Conservation (phyloP, 2,797 vertebrate species). For the Anguilla pacifica region DNA sequence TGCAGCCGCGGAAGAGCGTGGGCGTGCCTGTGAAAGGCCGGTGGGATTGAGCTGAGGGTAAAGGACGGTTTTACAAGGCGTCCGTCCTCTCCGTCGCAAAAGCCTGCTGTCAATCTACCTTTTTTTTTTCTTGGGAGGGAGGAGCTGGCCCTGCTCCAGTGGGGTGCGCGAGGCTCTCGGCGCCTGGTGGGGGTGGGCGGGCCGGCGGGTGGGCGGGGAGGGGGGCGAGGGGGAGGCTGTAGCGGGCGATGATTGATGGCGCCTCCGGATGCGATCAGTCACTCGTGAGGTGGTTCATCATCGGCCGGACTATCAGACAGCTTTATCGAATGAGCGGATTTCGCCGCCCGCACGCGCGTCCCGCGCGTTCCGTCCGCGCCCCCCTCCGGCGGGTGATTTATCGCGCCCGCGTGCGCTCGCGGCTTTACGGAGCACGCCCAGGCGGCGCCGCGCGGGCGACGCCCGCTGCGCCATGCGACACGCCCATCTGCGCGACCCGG, state of each 20-base stretch:
- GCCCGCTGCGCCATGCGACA: neutral
- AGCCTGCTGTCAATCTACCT: neutral
- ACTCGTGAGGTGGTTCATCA: slow-evolving; percentile 70
- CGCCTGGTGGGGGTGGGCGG: neutral
- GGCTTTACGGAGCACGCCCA: slow-evolving; percentile 20
- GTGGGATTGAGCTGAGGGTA: neutral
- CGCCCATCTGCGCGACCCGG: neutral
- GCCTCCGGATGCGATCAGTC: slow-evolving; percentile 68
- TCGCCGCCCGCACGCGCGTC: slow-evolving; percentile 28
- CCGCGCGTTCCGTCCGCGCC: slow-evolving; percentile 35
- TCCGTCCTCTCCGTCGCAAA: neutral
- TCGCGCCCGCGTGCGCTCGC: neutral
- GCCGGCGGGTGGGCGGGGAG: neutral
- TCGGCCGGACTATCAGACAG: slow-evolving; percentile 64
- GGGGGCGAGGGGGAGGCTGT: too few relatives aligned
- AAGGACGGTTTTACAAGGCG: neutral
- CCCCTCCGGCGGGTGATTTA: slow-evolving; percentile 4
- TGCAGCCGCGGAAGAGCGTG: neutral
- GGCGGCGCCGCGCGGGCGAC: neutral
- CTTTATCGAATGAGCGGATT: slow-evolving; percentile 63
- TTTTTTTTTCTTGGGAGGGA: neutral
- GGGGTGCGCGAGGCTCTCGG: neutral
- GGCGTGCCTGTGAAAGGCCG: neutral
- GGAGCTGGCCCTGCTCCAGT: neutral
- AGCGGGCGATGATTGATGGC: slow-evolving; percentile 63